phyloP scores from a whole-genome alignment of 2,797 vertebrate species.

The Scolopax bukidnonensis region DNA sequence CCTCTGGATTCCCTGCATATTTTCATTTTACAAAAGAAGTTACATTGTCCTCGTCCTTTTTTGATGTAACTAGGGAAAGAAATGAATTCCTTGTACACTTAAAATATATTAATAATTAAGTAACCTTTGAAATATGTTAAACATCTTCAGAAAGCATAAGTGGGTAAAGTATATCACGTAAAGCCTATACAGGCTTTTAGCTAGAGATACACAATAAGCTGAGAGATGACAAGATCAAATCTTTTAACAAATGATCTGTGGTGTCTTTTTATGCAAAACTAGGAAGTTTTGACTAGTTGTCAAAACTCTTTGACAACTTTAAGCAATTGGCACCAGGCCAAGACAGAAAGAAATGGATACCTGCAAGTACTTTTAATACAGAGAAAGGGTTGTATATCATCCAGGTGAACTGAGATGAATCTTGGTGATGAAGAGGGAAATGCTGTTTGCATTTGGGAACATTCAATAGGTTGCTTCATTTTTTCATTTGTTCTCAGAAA shows the following conservation, averaged over 20 bases:
- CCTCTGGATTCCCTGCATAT: slow-evolving; percentile 64
- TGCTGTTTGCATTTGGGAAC: background rate
- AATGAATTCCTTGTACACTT: background rate
- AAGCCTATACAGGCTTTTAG: background rate
- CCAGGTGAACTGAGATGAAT: slow-evolving; percentile 17
- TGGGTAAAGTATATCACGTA: background rate
- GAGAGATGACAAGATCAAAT: background rate
- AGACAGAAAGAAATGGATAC: slow-evolving; percentile 40
- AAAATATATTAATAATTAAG: background rate
- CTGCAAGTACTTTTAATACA: background rate
- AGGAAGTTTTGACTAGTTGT: background rate
- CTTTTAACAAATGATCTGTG: background rate
- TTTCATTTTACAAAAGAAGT: slow-evolving; percentile 61
- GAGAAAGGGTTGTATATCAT: background rate
- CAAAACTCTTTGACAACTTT: background rate
- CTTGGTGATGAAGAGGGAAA: slow-evolving; percentile 20
- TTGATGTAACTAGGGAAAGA: background rate
- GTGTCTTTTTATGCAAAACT: background rate
- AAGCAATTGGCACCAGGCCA: slow-evolving; percentile 11
- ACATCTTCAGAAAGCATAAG: background rate
- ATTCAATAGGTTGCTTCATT: background rate
- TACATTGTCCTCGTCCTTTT: slow-evolving; percentile 40
- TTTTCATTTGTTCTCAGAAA: slow-evolving; percentile 26
- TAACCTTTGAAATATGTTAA: background rate
- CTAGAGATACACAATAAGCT: background rate